These are phyloP conservation scores for Agrotis clavis DNA, from an alignment of 2,888 invertebrate genomes.

Conservation along the genomic window DNA sequence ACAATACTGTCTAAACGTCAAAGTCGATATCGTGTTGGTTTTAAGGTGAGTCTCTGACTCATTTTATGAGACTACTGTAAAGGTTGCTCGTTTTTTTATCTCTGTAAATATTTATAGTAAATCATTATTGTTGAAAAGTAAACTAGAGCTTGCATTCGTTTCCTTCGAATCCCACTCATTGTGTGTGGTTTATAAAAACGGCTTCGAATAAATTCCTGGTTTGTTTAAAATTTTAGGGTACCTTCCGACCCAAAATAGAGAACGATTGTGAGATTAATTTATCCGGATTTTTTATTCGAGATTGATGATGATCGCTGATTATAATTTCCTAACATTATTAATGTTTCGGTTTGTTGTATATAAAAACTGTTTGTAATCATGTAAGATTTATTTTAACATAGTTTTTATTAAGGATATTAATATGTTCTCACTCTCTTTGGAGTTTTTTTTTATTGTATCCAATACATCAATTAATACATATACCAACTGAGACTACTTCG, in stretches of 20 bases:
- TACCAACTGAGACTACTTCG: too few relatives aligned
- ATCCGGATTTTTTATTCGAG: neutral
- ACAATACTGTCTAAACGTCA: too few relatives aligned
- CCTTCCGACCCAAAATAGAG: neutral
- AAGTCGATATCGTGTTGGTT: too few relatives aligned
- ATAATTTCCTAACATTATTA: neutral
- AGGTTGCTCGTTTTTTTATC: too few relatives aligned
- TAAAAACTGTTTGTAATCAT: neutral
- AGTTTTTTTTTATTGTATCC: too few relatives aligned
- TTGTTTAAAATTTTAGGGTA: slow-evolving; percentile 52
- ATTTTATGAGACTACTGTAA: too few relatives aligned
- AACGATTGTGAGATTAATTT: neutral
- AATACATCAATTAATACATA: too few relatives aligned
- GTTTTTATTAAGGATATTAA: neutral
- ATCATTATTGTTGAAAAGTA: slow-evolving; percentile 13
- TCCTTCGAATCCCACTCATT: slow-evolving; percentile 28
- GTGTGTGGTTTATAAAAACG: slow-evolving; percentile 45
- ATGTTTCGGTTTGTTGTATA: neutral
- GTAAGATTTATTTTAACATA: neutral
- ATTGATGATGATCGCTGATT: too few relatives aligned
- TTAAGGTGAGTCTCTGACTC: too few relatives aligned
- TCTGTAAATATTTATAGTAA: too few relatives aligned
- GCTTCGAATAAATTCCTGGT: slow-evolving; percentile 48
- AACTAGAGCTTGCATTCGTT: slow-evolving; percentile 13
- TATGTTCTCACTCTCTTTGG: neutral